Conservation (phyloP, 2,797 vertebrate genomes). For the Rhynchotus rufescens region DNA sequence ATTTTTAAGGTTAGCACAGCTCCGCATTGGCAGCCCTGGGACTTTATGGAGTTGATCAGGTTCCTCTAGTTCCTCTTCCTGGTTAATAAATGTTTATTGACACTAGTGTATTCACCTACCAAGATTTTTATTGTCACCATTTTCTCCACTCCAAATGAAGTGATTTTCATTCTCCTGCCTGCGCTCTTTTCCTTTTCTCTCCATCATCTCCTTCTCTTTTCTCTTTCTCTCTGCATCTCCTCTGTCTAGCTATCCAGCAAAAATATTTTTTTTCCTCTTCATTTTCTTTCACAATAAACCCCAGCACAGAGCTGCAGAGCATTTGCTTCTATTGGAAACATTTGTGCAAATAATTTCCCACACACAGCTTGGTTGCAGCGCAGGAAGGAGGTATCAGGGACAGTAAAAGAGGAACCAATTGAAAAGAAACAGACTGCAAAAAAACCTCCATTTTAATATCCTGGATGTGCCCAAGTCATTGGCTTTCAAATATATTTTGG, state of each 20-base stretch:
- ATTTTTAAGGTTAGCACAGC: neutral
- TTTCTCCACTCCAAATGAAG: neutral
- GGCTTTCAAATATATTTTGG: slow-evolving; percentile 58
- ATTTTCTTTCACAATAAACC: neutral
- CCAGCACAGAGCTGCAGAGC: neutral
- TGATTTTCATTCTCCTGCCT: neutral
- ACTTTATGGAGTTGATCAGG: neutral
- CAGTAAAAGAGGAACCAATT: slow-evolving; percentile 54
- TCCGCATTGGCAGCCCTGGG: neutral
- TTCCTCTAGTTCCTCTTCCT: neutral
- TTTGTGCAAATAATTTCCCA: slow-evolving; percentile 46
- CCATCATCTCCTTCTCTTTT: neutral
- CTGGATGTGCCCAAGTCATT: slow-evolving; percentile 34
- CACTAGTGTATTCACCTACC: neutral
- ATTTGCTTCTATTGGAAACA: slow-evolving; percentile 31
- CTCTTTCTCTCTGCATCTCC: neutral
- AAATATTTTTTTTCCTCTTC: neutral
- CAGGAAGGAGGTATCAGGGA: slow-evolving; percentile 39
- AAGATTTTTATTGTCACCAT: neutral
- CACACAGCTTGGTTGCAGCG: neutral
- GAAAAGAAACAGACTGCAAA: slow-evolving; percentile 54
- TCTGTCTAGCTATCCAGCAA: neutral
- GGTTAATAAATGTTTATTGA: slow-evolving; percentile 2
- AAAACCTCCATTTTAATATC: slow-evolving; percentile 21
- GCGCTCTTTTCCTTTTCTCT: neutral